Percentiles rank a stretch among this genome's conserved stretches.
These are phyloP conservation scores for Oryzias woworae DNA, from an alignment of 2,113 vertebrate genomes.

Conservation along the genomic window DNA sequence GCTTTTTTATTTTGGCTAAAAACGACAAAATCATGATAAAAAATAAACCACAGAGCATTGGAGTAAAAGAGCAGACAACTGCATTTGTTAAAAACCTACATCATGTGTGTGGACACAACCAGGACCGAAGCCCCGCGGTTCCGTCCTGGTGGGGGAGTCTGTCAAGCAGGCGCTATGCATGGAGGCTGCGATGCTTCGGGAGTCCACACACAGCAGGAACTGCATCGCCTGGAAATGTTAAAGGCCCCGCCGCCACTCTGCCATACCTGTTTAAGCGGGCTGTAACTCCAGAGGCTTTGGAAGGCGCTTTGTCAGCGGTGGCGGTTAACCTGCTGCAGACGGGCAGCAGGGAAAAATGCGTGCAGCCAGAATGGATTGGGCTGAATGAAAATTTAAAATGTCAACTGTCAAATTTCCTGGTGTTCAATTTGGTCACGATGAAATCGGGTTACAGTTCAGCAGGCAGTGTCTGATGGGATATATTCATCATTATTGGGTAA, in stretches of 20 bases:
- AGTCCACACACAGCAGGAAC: constrained; percentile 6
- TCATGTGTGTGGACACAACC: constrained; percentile 10
- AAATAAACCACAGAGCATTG: neutral
- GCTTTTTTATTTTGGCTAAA: too few species aligned
- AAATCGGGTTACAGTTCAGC: constrained; percentile 65
- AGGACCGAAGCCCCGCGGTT: constrained; percentile 22
- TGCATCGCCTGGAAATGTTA: constrained; percentile 30
- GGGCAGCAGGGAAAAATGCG: constrained; percentile 1
- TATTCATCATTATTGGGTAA: constrained; percentile 77
- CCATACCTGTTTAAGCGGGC: constrained; percentile 19
- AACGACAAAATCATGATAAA: too few species aligned
- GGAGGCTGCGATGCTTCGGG: constrained; percentile 15
- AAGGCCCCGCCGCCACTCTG: constrained; percentile 5
- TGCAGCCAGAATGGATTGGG: constrained; percentile 37
- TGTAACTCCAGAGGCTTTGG: constrained; percentile 28
- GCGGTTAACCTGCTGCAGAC: neutral
- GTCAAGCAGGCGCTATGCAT: constrained; percentile 6
- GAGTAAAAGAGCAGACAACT: constrained; percentile 5
- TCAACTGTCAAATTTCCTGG: constrained; percentile 71
- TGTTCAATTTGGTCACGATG: constrained; percentile 68
- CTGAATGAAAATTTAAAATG: constrained; percentile 69
- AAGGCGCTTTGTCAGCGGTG: constrained; percentile 35
- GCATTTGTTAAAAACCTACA: constrained; percentile 42
- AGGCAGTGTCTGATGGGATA: constrained; percentile 67
- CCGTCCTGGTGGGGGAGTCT: constrained; percentile 31